Base-by-base conservation (phyloP, 2,113 vertebrate genomes). In the Poecilia latipinna region DNA sequence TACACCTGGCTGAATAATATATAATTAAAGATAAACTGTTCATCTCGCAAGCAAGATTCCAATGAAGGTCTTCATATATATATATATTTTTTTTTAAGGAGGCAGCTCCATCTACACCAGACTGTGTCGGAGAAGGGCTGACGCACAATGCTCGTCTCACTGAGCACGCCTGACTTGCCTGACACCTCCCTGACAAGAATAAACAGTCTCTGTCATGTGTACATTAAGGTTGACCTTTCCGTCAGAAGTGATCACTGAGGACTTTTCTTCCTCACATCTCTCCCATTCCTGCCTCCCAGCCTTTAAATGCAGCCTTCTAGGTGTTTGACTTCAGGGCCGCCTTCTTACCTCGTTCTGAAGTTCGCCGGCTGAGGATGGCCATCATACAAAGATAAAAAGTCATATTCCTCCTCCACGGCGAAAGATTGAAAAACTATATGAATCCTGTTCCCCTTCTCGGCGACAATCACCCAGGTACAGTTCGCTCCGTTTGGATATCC, bases 401-500 rank as follows among this genome's bases (percentile, higher is more conserved):
- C 98, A 73, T 98, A 99, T 94, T 99, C 97, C 94, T 99, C 97
- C 94, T 99, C 98, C 92, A 99, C 94, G 77, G 98, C 98, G 82
- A 99, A 99, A 89, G 97, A 99, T 79, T 99, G 97, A 96, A 99
- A 99, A 94, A 98, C 95, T 80, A 98, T 96, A 93, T 99, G 97
- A 94, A 99, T 98, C 93, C 98, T 96, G 90, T 96, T 98, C 70
- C 94, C 94, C 92, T 99, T 96, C 91, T 97, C 97, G 60, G 97
- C 97, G 92, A 98, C 95, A 92, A 99, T 97, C 87, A 98, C 97
- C 98, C 98, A 99, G 5, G 98, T 99, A 93, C 98, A 99, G 90
- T 99, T 99, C 26, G 98, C 97, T 94, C 97, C 97, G 92, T 99
- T 99, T 86, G 98, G 98, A 95, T 99, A 99, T 94, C 98, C 98